These are phyloP conservation scores for Reinhardtius hippoglossoides DNA, from an alignment of 2,113 vertebrate genomes.

Conservation along the genomic window DNA sequence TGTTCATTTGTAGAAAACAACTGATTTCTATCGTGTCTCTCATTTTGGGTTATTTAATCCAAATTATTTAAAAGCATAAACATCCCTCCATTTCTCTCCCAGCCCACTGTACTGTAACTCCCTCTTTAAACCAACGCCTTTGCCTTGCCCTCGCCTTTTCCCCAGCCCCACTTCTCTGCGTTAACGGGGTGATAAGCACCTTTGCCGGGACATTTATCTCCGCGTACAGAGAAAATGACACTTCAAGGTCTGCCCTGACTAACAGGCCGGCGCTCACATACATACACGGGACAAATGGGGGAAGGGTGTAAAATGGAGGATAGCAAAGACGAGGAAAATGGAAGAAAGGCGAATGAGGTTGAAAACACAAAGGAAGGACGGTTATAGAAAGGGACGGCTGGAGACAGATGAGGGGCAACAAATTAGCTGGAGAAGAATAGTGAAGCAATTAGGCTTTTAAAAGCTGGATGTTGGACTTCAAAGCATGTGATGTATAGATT, in stretches of 20 bases:
- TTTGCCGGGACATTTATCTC: constrained; percentile 57
- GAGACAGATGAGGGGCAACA: constrained; percentile 12
- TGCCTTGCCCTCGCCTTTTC: constrained; percentile 10
- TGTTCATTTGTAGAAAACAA: constrained; percentile 6
- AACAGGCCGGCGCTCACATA: constrained; percentile 26
- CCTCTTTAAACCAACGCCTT: constrained; percentile 26
- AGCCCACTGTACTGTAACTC: not conserved
- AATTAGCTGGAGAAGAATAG: constrained; percentile 1
- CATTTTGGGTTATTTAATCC: not conserved
- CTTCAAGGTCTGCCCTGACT: constrained; percentile 61
- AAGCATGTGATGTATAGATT: not conserved
- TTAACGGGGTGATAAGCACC: constrained; percentile 53
- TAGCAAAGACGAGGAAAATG: constrained; percentile 1
- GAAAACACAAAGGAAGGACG: not conserved
- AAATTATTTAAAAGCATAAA: not conserved
- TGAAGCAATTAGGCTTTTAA: constrained; percentile 15
- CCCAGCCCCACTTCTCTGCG: constrained; percentile 14
- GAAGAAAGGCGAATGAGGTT: not conserved
- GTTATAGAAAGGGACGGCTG: not conserved
- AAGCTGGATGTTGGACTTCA: constrained; percentile 18
- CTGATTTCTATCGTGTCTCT: not conserved
- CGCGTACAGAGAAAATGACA: constrained; percentile 58
- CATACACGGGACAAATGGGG: constrained; percentile 4
- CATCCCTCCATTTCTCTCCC: not conserved
- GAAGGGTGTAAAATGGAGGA: constrained; percentile 27